Evolutionary conservation across 1,140 invertebrate genomes (phyloP).

Genomic region (Drosophila dunni): DNA sequence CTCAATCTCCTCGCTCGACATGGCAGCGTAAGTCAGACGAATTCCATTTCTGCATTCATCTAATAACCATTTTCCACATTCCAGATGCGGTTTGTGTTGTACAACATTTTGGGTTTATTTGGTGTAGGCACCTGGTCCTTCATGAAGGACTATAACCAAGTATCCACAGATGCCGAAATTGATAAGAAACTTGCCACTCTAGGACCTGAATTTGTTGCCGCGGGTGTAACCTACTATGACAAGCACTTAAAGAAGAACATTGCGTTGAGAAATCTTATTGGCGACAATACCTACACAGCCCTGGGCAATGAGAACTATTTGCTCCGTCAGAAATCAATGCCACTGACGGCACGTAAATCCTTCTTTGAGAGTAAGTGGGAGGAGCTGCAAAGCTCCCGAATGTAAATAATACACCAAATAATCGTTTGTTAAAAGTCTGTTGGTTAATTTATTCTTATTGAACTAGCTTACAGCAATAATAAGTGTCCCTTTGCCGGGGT

Average conservation of each 20-base stretch:
- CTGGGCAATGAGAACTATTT: slow-evolving; percentile 89
- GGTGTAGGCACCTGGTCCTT: slow-evolving; percentile 87
- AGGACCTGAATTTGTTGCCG: slow-evolving; percentile 87
- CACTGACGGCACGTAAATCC: slow-evolving; percentile 87
- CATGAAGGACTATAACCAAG: slow-evolving; percentile 87
- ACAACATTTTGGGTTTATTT: slow-evolving; percentile 87
- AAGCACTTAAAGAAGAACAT: slow-evolving; percentile 90
- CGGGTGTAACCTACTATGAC: slow-evolving; percentile 90
- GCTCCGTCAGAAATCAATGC: slow-evolving; percentile 87
- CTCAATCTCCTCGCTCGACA: slow-evolving; percentile 87
- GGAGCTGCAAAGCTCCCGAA: slow-evolving; percentile 51
- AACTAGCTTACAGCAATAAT: slow-evolving; percentile 4
- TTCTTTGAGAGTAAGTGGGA: slow-evolving; percentile 83
- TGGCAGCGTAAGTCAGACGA: slow-evolving; percentile 46
- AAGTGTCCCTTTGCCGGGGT: not conserved
- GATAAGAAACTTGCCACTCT: slow-evolving; percentile 87
- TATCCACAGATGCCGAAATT: slow-evolving; percentile 86
- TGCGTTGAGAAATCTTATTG: slow-evolving; percentile 88
- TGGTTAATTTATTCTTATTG: slow-evolving; percentile 18
- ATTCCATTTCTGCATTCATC: accelerated
- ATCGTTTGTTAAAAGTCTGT: slow-evolving; percentile 19
- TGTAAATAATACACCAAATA: slow-evolving; percentile 26
- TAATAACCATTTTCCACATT: not conserved
- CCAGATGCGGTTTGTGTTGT: slow-evolving; percentile 86
- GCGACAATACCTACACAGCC: slow-evolving; percentile 87